Base-by-base conservation (phyloP, 1,140 invertebrate genomes). In the Lepidurus arcticus region DNA sequence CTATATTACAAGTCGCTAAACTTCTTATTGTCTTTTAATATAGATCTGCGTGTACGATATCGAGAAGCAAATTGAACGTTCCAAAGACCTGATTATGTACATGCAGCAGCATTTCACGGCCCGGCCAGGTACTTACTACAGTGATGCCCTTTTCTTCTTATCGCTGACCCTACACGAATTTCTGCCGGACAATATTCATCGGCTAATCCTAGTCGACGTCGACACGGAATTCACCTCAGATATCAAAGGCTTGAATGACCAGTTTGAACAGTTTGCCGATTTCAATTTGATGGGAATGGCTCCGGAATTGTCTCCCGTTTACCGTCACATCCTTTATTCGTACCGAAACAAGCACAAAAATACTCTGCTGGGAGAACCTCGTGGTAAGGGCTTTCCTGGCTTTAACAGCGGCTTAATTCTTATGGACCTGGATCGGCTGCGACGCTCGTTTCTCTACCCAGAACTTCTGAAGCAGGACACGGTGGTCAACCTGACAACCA, bases 371-470 rank as follows among this genome's bases (percentile, higher is more conserved):
- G 91, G 91, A 42, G 85, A 86, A 73, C 87, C 89, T 73, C 84
- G 87, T 77, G 86, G 85, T 3, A 84, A 85, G 24, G 92, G 92
- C 1, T 90, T 91, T 80, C 89, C 92, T 42, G 93, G 93, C 0
- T 91, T 92, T 80, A 95, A 95, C 82, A 94, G 92, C 82, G 93
- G 93, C 4, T 91, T 95, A 1, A 85, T 95, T 43, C 84, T 95
- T 5, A 86, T 95, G 73, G 86, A 93, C 83, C 85, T 96, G 7
- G 87, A 92, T 42, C 88, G 88, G 82, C 89, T 95, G 83, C 82
- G 91, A 81, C 83, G 88, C 79, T 93, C 92, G 0, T 81, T 85
- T 44, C 81, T 88, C 16, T 92, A 90, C 80, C 85, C 88, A 79
- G 83, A 87, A 13, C 85, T 92, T 73, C 82, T 92, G 9, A 87